Evolutionary conservation across 2,113 vertebrate species (phyloP).

Genomic region (Salvator merianae): DNA sequence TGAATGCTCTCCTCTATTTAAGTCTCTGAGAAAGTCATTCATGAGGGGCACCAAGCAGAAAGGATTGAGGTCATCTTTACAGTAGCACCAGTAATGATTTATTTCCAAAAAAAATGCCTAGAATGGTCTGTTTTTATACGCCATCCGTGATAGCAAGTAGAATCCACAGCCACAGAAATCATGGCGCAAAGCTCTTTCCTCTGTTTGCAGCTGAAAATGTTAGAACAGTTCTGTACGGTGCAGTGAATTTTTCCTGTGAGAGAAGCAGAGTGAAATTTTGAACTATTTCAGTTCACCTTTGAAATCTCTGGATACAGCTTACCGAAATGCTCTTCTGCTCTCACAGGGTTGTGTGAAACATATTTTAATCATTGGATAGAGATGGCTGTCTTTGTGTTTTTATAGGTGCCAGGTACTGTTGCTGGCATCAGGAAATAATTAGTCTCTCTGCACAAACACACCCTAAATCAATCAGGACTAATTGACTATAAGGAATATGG

Average conservation of each 20-base stretch:
- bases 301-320: slow-evolving; percentile 54
- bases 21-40: background rate
- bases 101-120: slow-evolving; percentile 61
- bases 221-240: slow-evolving; percentile 55
- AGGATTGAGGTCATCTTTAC: slow-evolving; percentile 28
- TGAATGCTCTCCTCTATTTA: background rate
- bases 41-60: background rate
- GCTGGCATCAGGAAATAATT: slow-evolving; percentile 48
- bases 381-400: slow-evolving; percentile 44
- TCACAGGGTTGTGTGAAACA: slow-evolving; percentile 54
- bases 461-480: slow-evolving; percentile 27
- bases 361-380: slow-evolving; percentile 58
- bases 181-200: slow-evolving; percentile 57
- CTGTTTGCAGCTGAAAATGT: slow-evolving; percentile 57
- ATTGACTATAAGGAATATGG: background rate
- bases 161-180: slow-evolving; percentile 57
- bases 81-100: slow-evolving; percentile 59
- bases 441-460: slow-evolving; percentile 41
- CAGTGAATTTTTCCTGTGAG: slow-evolving; percentile 55
- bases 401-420: slow-evolving; percentile 35
- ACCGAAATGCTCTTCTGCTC: slow-evolving; percentile 49
- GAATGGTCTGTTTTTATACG: slow-evolving; percentile 60
- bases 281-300: slow-evolving; percentile 63
- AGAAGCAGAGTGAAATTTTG: slow-evolving; percentile 52
- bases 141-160: slow-evolving; percentile 66